Base-by-base conservation (phyloP, 2,888 invertebrate species). In the Agriopis marginaria region DNA sequence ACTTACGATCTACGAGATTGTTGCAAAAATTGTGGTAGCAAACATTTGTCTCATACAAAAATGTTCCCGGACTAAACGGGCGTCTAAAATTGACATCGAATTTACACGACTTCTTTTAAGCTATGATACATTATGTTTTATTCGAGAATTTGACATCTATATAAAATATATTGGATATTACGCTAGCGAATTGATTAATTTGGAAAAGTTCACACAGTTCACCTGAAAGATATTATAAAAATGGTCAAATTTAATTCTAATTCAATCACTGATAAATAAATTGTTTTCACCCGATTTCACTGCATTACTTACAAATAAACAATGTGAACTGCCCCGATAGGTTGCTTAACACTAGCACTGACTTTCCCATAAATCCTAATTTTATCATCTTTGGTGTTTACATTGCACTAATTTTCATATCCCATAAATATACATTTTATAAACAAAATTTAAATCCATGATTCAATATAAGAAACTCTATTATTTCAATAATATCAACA, bases 81-180 rank as follows among this genome's bases (percentile, higher is more conserved):
- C 85, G 74, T 78, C 91, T 92, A 93, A 88, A 93, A 93, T 93
- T 93, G 93, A 93, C 93, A 93, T 93, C 91, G 88, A 93, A 89
- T 89, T 89, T 92, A 92, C 91, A 93, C 86, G 87, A 90, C 86
- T 87, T 82, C 79, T 76, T 88, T 87, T 90, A 92, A 90, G 91
- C 92, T 92, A 91, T 91, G 85, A 88, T 91, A 92, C 92, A 92
- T 78, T 83, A 82, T 85, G 82, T 86, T 86, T 86, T 82, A 81
- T 72, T 88, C 84, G 89, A 85, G 88, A 91, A 89, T 89, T 89
- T 86, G 90, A 93, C 91, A 88, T 91, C 91, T 92, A 92, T 91
- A 91, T 89, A 91, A 92, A 92, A 91, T 92, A 92, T 91, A 89
- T 79, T 60, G 79, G 75, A 78, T 80, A 79, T 82, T 79, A 79